Conservation (phyloP, 1,140 invertebrate genomes). For the Metopolophium dirhodum region DNA sequence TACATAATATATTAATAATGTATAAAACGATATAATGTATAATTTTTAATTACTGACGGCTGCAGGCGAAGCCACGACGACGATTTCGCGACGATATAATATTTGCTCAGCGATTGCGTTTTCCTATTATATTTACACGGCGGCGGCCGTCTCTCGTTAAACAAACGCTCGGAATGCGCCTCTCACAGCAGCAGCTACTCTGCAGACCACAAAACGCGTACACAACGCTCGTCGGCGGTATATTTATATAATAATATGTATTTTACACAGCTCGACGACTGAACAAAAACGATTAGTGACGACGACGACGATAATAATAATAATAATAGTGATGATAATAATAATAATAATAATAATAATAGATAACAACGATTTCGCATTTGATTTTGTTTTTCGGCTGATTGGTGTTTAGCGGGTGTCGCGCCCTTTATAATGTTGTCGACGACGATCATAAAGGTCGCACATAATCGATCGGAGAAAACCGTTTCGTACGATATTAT, state of each 20-base stretch:
- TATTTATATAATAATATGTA: background rate
- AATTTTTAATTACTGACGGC: background rate
- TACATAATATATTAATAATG: background rate
- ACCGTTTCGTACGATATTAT: background rate
- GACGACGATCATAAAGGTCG: background rate
- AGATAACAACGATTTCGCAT: background rate
- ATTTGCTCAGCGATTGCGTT: background rate
- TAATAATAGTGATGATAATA: background rate
- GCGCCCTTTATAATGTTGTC: too few relatives aligned
- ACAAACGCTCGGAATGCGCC: background rate
- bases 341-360: background rate
- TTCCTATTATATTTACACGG: slow-evolving; percentile 12
- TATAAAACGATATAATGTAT: background rate
- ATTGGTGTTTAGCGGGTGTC: background rate
- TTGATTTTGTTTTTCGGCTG: background rate
- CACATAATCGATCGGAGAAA: background rate
- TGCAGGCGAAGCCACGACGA: background rate
- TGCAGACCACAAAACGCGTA: background rate
- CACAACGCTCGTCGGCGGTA: background rate
- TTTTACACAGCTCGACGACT: background rate
- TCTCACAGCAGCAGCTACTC: background rate
- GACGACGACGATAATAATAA: background rate
- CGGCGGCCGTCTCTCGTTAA: background rate
- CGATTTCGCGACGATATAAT: background rate
- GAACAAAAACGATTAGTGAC: background rate